Conservation (phyloP, 2,888 invertebrate species). For the Drosophila maculinotata region DNA sequence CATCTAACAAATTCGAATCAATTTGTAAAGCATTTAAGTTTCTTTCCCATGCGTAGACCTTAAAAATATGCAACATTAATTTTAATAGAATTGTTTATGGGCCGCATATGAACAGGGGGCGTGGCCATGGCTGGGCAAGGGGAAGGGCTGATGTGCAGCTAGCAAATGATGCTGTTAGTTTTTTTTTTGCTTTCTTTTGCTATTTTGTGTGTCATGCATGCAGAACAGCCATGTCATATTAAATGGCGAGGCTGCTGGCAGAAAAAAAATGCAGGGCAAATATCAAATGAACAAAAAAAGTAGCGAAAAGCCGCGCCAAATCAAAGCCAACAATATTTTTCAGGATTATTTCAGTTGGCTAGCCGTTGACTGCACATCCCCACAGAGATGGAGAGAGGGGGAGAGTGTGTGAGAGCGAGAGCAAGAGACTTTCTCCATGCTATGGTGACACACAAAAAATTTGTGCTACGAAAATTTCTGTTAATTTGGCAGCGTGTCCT, state of each 20-base stretch:
- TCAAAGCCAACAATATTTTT: constrained; percentile 80
- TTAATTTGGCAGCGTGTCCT: constrained; percentile 74
- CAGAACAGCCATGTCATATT: constrained; percentile 73
- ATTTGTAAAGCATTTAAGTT: constrained; percentile 72
- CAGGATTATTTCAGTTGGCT: constrained; percentile 78
- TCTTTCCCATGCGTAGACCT: constrained; percentile 38
- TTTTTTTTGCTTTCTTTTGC: constrained; percentile 11
- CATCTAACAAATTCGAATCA: constrained; percentile 66
- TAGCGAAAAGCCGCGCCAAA: constrained; percentile 67
- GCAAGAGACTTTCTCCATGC: not conserved
- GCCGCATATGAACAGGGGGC: constrained; percentile 40
- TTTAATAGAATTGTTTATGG: constrained; percentile 80
- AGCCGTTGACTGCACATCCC: constrained; percentile 59
- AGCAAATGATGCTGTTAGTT: constrained; percentile 57
- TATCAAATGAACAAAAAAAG: constrained; percentile 23
- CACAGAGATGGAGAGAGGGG: constrained; percentile 1
- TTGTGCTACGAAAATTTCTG: constrained; percentile 61
- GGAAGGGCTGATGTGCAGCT: constrained; percentile 4
- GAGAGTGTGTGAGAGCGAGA: not conserved
- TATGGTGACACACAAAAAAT: constrained; percentile 30
- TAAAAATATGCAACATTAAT: constrained; percentile 78
- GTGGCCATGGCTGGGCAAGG: constrained; percentile 3
- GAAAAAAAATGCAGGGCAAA: constrained; percentile 9
- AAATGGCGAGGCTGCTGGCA: constrained; percentile 48
- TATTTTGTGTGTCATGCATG: constrained; percentile 56